Conservation (phyloP, 1,140 invertebrate genomes). For the Saccostrea cuccullata region DNA sequence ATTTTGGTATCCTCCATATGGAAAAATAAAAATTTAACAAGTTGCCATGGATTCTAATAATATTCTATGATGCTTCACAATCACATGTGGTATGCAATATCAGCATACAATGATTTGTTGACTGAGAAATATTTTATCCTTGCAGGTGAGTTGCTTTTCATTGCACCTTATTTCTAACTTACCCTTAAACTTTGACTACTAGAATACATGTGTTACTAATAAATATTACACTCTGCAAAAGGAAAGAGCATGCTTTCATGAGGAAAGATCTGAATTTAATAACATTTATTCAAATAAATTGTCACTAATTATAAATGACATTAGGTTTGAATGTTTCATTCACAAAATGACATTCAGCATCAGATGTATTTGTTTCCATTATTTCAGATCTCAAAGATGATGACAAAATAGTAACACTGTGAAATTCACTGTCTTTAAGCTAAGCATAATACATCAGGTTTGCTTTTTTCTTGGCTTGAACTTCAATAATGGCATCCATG, state of each 20-base stretch:
- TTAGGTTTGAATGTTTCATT: background rate
- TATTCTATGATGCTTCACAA: too few relatives aligned
- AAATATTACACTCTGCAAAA: too few relatives aligned
- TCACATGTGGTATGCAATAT: too few relatives aligned
- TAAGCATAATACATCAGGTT: slow-evolving; percentile 99
- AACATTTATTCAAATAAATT: slow-evolving; percentile 5
- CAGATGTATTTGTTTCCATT: background rate
- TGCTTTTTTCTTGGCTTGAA: slow-evolving; percentile 99
- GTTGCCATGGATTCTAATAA: too few relatives aligned
- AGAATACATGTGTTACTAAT: too few relatives aligned
- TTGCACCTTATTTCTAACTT: too few relatives aligned
- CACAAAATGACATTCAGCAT: background rate
- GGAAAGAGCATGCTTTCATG: background rate
- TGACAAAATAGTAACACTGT: background rate
- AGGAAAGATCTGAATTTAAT: background rate
- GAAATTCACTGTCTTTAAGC: slow-evolving; percentile 80
- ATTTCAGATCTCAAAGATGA: background rate
- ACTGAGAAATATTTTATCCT: too few relatives aligned
- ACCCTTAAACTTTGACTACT: too few relatives aligned
- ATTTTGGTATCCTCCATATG: too few relatives aligned
- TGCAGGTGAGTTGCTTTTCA: too few relatives aligned
- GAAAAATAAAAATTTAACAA: too few relatives aligned
- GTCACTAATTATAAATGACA: background rate
- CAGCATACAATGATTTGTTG: too few relatives aligned
- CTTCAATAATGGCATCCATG: slow-evolving; percentile 99